Base-by-base conservation (phyloP, 2,888 invertebrate genomes). In the Drosophila pseudotakahashii region DNA sequence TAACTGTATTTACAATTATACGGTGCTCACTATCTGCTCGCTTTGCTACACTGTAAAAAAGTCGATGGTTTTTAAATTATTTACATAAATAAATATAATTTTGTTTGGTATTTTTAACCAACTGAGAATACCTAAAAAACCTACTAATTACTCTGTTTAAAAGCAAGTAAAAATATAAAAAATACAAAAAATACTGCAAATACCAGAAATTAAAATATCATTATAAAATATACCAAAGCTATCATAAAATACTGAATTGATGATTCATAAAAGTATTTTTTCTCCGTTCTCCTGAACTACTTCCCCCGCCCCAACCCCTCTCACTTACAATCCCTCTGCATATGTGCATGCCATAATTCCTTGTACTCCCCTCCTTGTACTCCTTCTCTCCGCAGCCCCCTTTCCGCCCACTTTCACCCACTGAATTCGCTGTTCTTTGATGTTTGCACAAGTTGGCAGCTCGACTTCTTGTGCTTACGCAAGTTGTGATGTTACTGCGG, bases 1-100 rank as follows among this genome's bases (percentile, higher is more conserved):
- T 82, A 82, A 82, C 81, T 77, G 79, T 82, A 82, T 81, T 81
- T 87, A 84, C 81, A 81, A 87, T 87, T 87, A 81, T 81, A 78
- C 75, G 39, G 45, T 51, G 70, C 52, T 63, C 53, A 66, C 73
- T 59, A 66, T 58, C 48, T 53, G 64, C 69, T 59, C 11, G 19
- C 14, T 14, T 14, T 48, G 58, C 32, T 10, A 37, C 58, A 58
- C 39, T 55, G 58, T 1, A 42, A 10, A 42, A 30, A 30, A 23
- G 23, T 23, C 4, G 23, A 23, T 23, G n/a, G n/a, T n/a, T n/a
- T n/a, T n/a, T n/a, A n/a, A n/a, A n/a, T n/a, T n/a, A n/a, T n/a
- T n/a, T n/a, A n/a, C n/a, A n/a, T n/a, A 23, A 23, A 23, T 23
- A 23, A 9, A 23, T 19, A 19, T 19, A 19, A 19, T n/a, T n/a